Evolutionary conservation across 2,797 vertebrate species (phyloP).

Genomic region (Poeciliopsis turneri): DNA sequence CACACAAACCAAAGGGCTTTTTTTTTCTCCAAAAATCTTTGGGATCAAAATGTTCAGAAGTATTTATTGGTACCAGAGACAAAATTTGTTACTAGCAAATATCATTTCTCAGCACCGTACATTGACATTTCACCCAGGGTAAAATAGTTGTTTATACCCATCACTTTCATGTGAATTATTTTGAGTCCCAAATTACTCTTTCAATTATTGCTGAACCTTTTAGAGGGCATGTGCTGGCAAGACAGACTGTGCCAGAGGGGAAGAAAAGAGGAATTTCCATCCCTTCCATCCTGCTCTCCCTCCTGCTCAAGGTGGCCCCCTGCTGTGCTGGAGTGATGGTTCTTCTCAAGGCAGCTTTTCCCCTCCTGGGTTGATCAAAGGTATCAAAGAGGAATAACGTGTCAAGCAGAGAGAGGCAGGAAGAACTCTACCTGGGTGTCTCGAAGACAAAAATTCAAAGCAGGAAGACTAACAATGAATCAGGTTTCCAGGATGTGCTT

Average conservation of each 20-base stretch:
- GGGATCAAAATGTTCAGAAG: not conserved
- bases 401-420: slow-evolving; percentile 47
- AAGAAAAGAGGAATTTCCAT: slow-evolving; percentile 35
- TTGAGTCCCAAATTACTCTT: slow-evolving; percentile 19
- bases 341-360: slow-evolving; percentile 52
- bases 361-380: slow-evolving; percentile 74
- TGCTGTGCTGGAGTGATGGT: slow-evolving; percentile 58
- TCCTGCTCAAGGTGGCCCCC: slow-evolving; percentile 44
- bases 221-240: slow-evolving; percentile 4
- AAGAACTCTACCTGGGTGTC: slow-evolving; percentile 48
- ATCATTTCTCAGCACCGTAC: not conserved
- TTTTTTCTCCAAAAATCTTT: not conserved
- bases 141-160: not conserved
- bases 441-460: slow-evolving; percentile 31
- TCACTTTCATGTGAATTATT: slow-evolving; percentile 2
- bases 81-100: not conserved
- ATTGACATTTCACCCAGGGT: not conserved
- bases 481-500: slow-evolving; percentile 38
- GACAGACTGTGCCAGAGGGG: slow-evolving; percentile 48
- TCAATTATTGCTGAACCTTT: slow-evolving; percentile 50
- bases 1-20: no score
- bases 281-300: slow-evolving; percentile 51
- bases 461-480: slow-evolving; percentile 64
- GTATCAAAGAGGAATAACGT: slow-evolving; percentile 35
- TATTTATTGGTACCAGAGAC: not conserved